Base-by-base conservation (phyloP, 2,888 invertebrate species). In the Dasysyrphus tricinctus region DNA sequence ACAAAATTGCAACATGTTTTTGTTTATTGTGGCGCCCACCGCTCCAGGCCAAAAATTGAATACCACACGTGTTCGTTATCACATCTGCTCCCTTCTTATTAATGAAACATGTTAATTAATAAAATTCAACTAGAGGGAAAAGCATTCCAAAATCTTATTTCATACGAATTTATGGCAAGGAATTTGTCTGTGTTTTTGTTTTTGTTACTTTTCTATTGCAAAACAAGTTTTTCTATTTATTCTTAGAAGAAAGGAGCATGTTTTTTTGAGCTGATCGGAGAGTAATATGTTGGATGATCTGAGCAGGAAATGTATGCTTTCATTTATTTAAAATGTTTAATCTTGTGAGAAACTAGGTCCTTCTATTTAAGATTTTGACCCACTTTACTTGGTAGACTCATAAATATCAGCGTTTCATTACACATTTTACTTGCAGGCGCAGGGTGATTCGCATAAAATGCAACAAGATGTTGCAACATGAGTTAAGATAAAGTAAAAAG, bases 61-160 rank as follows among this genome's bases (percentile, higher is more conserved):
- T 79, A 59, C 39, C 32, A 19, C 72, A 76, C 51, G 47, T 80
- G 80, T 63, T 63, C 8, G 5, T 42, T 49, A 44, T 49, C 54
- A 76, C 84, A 80, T 77, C 42, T 85, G 84, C 77, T 85, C 73
- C 1, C 24, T 24, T 1, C 24, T 24, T 24, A 80, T 80, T 80
- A 65, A 29, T 63, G 51, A 56, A 75, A 51, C 37, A 83, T 51
- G 65, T 57, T 83, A 75, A 83, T 80, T 80, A 84, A 73, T 37
- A 44, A 47, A 63, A 42, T 54, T 51, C 70, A 75, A 70, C 3
- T n/a, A 0, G n/a, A 61, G 63, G 14, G 1, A 12, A 7, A 61
- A 42, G 19, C 16, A 39, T 61, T 61, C 39, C 0, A 39, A 54
- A 54, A n/a, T 0, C 4, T 2, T 7, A 51, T 51, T 51, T 24